phyloP scores from a whole-genome alignment of 1,140 invertebrate species.

The Chrysopa pallens region DNA sequence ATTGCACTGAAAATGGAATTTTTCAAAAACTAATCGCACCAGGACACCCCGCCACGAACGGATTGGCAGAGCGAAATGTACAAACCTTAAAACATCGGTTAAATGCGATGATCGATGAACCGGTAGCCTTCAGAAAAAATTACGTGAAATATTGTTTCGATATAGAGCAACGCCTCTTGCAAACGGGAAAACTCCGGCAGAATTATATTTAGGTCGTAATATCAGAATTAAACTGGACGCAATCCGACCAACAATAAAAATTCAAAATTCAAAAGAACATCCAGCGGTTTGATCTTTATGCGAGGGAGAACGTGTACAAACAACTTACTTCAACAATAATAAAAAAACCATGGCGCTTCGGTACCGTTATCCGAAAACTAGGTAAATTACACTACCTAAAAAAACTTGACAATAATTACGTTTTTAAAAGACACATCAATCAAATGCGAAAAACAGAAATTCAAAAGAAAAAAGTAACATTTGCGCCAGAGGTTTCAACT shows the following conservation, averaged over 20 bases:
- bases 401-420: slow-evolving; percentile 7
- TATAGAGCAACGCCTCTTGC: slow-evolving; percentile 11
- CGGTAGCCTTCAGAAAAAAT: slow-evolving; percentile 5
- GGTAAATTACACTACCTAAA: slow-evolving; percentile 9
- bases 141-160: slow-evolving; percentile 10
- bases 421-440: slow-evolving; percentile 11
- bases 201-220: slow-evolving; percentile 6
- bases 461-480: too few relatives aligned
- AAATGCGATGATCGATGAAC: slow-evolving; percentile 3
- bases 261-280: too few relatives aligned
- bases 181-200: slow-evolving; percentile 2
- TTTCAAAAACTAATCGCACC: slow-evolving; percentile 12
- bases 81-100: slow-evolving; percentile 18
- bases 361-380: not conserved
- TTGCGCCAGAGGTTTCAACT: too few relatives aligned
- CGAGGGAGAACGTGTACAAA: too few relatives aligned
- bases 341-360: too few relatives aligned
- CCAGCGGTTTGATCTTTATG: too few relatives aligned
- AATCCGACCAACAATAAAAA: not conserved
- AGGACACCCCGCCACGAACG: slow-evolving; percentile 15
- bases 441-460: slow-evolving; percentile 1
- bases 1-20: slow-evolving; percentile 12
- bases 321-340: too few relatives aligned
- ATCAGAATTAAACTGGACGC: slow-evolving; percentile 5
- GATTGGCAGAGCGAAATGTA: slow-evolving; percentile 15